Base-by-base conservation (phyloP, 64 coral and sea anemone genomes). In the Actinia tenebrosa region DNA sequence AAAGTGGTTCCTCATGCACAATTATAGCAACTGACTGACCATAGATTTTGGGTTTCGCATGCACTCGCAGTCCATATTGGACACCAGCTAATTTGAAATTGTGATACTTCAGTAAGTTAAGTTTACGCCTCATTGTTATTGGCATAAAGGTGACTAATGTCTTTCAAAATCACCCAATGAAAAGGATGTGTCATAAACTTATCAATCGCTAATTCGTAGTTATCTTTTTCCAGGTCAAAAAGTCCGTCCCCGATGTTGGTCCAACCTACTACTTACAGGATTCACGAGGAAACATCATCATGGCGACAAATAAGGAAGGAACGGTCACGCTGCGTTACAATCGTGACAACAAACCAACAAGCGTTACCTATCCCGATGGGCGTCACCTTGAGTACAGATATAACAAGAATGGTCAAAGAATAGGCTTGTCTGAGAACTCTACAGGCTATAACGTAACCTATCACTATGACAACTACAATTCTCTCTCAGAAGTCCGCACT, bases 231-330 rank as follows among this genome's bases (percentile, higher is more conserved):
- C 22, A 94, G 89, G 60, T 84, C n/a, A 86, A 87, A 30, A 94
- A 94, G 80, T 80, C 56, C 46, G 86, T 94, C 61, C 78, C 89
- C 7, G 80, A 87, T 87, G 20, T 87, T 79, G 88, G 88, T 45
- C 54, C 79, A 78, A 89, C 93, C 4, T 92, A 92, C 82, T 95
- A 91, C 54, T 77, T 82, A 44, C 87, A 86, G 53, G 87, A 95
- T 63, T 80, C 45, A 55, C 66, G 64, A 60, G 93, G 93, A 56
- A 95, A 92, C 44, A 86, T 95, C 50, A 92, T 92, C 17, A 89
- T 84, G 89, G 90, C 90, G 14, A 92, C 84, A 30, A 95, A 93
- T 44, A 60, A 86, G 16, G 53, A 86, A 45, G 93, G 93, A 10
- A 56, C 82, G 25, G 64, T 95, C 37, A 82, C 44, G 1, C 22